Percentiles rank a stretch among this genome's conserved stretches.
phyloP scores from a whole-genome alignment of 2,113 vertebrate genomes.

The Ceyx cyanopectus region DNA sequence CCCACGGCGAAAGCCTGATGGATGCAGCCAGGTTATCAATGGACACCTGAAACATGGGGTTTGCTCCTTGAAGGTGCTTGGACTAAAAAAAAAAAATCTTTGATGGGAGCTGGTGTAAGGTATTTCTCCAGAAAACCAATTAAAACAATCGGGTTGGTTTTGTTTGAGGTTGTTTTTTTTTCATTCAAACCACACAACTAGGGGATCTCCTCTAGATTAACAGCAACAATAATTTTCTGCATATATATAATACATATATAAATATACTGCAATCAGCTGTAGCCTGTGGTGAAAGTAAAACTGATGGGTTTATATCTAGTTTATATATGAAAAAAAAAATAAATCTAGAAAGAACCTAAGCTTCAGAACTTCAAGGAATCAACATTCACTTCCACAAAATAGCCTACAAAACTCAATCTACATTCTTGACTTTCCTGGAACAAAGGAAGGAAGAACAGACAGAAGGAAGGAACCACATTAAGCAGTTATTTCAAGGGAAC shows the following conservation, averaged over 20 bases:
- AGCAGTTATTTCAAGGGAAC: not conserved
- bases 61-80: not conserved
- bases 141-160: not conserved
- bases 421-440: not conserved
- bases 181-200: not conserved
- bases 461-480: not conserved
- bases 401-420: not conserved
- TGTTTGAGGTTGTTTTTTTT: not conserved
- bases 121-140: not conserved
- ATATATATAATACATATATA: not conserved
- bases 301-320: not conserved
- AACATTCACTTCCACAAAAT: not conserved
- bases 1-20: rapidly evolving
- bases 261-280: rapidly evolving
- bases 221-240: not conserved
- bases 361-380: not conserved
- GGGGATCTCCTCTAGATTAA: not conserved
- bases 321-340: not conserved
- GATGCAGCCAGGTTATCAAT: rapidly evolving
- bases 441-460: not conserved
- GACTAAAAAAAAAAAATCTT: not conserved
- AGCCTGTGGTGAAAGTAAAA: not conserved
- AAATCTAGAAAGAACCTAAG: not conserved
- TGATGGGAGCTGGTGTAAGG: not conserved
- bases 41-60: not conserved